phyloP scores from a whole-genome alignment of 2,113 vertebrate species.

The Lontra canadensis region DNA sequence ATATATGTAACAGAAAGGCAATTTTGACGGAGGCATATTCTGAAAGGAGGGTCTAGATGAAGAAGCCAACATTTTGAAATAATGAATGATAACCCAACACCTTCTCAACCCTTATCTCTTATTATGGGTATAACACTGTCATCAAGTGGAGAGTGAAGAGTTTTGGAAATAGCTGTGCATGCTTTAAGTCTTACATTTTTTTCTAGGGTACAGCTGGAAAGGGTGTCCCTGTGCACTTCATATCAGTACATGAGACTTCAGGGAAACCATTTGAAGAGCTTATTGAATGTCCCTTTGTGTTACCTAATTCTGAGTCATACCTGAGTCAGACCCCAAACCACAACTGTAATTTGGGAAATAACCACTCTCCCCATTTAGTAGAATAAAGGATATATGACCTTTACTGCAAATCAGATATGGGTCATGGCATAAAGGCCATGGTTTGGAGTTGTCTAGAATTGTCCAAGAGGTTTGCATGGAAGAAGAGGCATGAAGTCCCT shows the following conservation, averaged over 20 bases:
- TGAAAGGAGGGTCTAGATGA: background rate
- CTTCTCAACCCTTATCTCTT: background rate
- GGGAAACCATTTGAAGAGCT: background rate
- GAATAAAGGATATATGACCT: background rate
- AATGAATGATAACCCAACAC: background rate
- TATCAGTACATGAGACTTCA: background rate
- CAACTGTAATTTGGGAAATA: background rate
- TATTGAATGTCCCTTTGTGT: background rate
- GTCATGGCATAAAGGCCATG: background rate
- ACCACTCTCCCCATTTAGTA: background rate
- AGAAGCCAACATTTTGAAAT: background rate
- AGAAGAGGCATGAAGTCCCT: background rate
- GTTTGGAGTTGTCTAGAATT: background rate
- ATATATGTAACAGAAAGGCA: background rate
- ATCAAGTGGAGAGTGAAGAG: background rate
- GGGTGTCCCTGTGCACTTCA: background rate
- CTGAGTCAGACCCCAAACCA: background rate
- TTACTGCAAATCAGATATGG: background rate
- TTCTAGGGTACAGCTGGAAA: background rate
- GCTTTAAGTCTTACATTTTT: background rate
- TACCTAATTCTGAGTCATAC: background rate
- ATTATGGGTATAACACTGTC: background rate
- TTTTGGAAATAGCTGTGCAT: background rate
- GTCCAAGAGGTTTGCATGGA: background rate
- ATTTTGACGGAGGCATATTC: background rate